A percentile compares a stretch with the other conserved stretches of the same genome.
These are phyloP conservation scores for Cerceris ruficornis DNA, from an alignment of 2,888 invertebrate genomes.

Conservation along the genomic window DNA sequence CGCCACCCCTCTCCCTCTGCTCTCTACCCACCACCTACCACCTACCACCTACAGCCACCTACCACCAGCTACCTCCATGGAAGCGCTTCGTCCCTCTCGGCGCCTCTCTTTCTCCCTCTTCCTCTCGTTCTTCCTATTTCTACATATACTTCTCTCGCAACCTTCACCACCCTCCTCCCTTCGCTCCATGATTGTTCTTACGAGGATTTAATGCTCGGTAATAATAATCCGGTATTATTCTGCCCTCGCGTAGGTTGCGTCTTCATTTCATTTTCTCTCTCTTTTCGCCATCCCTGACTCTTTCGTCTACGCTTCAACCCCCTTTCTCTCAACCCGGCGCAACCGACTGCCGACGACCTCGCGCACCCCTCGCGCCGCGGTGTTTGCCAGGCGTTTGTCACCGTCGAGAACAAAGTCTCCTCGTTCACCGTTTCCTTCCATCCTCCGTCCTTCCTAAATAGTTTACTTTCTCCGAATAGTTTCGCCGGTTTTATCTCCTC, in stretches of 20 bases:
- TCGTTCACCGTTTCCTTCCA: constrained; percentile 17
- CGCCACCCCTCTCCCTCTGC: constrained; percentile 15
- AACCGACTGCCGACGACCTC: constrained; percentile 55
- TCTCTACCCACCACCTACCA: constrained; percentile 9
- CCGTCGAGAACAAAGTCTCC: constrained; percentile 63
- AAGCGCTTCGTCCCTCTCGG: constrained; percentile 13
- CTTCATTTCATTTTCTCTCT: constrained; percentile 4
- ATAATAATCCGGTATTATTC: too few species aligned
- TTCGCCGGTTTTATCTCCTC: not conserved
- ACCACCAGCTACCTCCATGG: constrained; percentile 17
- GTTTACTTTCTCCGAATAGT: constrained; percentile 11
- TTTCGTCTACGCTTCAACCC: constrained; percentile 24
- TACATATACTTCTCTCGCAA: too few species aligned
- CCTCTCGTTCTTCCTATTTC: not conserved
- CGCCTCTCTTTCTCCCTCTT: constrained; percentile 11
- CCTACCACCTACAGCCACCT: constrained; percentile 16
- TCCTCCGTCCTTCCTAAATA: not conserved
- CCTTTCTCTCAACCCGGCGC: constrained; percentile 15
- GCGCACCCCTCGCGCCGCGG: constrained; percentile 40
- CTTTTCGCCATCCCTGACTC: not conserved
- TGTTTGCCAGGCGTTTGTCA: constrained; percentile 65
- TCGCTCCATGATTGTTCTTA: too few species aligned
- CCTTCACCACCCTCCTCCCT: too few species aligned
- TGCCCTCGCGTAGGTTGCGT: too few species aligned
- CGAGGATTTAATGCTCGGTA: too few species aligned